These are phyloP conservation scores for Ambastaia sidthimunki DNA, from an alignment of 2,797 vertebrate species.

Conservation along the genomic window DNA sequence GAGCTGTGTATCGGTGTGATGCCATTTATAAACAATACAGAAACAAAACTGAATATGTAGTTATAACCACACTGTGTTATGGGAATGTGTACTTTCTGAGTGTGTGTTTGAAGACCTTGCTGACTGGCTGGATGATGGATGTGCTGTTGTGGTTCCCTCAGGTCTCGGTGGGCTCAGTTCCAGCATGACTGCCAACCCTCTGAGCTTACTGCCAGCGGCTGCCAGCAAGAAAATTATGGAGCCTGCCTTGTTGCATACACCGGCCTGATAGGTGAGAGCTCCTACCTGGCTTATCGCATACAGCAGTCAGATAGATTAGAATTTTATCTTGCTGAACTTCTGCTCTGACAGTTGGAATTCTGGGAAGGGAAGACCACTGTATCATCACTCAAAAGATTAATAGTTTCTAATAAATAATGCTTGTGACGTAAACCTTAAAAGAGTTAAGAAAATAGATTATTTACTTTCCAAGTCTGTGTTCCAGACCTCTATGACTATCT, in stretches of 20 bases:
- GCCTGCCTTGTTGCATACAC: slow-evolving; percentile 91
- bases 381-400: background rate
- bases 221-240: slow-evolving; percentile 83
- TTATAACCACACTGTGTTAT: slow-evolving; percentile 24
- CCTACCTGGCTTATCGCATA: slow-evolving; percentile 23
- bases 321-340: slow-evolving; percentile 18
- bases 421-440: background rate
- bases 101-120: slow-evolving; percentile 25
- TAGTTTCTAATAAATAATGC: background rate
- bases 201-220: slow-evolving; percentile 75
- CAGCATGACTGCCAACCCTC: slow-evolving; percentile 89
- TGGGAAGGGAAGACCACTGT: background rate
- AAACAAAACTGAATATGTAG: slow-evolving; percentile 10
- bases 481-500: background rate
- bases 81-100: slow-evolving; percentile 25
- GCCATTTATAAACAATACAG: slow-evolving; percentile 15
- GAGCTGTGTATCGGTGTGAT: slow-evolving; percentile 8
- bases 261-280: slow-evolving; percentile 88
- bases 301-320: slow-evolving; percentile 12
- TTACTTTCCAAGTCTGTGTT: background rate
- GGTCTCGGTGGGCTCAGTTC: slow-evolving; percentile 93
- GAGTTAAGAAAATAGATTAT: no score
- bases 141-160: slow-evolving; percentile 74
- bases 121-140: slow-evolving; percentile 70
- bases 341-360: background rate